Base-by-base conservation (phyloP, 2,888 invertebrate species). In the Hydraecia micacea region DNA sequence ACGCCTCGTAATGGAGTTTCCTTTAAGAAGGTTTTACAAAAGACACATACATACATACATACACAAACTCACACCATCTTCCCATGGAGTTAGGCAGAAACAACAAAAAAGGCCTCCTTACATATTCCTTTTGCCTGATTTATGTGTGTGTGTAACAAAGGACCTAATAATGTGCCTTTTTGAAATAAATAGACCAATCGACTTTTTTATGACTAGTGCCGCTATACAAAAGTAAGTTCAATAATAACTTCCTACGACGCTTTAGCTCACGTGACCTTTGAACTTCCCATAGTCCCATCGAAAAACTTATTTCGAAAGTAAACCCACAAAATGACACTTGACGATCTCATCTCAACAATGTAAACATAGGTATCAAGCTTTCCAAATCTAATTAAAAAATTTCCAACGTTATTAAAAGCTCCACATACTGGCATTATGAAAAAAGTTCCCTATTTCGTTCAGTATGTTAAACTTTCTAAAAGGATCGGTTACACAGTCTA, bases 351-450 rank as follows among this genome's bases (percentile, higher is more conserved):
- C 75, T 42, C 60, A 52, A 68, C 85, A 72, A 74, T 60, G 62
- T 77, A 52, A 84, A 85, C 77, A 75, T 42, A n/a, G n/a, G n/a
- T n/a, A 65, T 62, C 46, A 62, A 66, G 60, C 70, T 71, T 52
- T 60, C 46, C 46, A 80, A 89, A 89, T 86, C 69, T 89, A 89
- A 88, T 88, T 88, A 89, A 89, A 88, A 89, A 89, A 83, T 80
- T 86, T 84, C 55, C 49, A 42, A 36, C 82, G 69, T 71, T 89
- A 89, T 88, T 88, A 86, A 88, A 89, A 80, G 73, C 82, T 79
- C 70, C 87, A 86, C 89, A 89, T 89, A 81, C 86, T 75, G 70
- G 79, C 68, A 81, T 89, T 89, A 88, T 89, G 87, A 86, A 88
- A 88, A 88, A 88, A 88, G 84, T 89, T 88, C 7, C n/a, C 32